Evolutionary conservation across 2,888 invertebrate genomes (phyloP).

Genomic region (Notodonta dromedarius): DNA sequence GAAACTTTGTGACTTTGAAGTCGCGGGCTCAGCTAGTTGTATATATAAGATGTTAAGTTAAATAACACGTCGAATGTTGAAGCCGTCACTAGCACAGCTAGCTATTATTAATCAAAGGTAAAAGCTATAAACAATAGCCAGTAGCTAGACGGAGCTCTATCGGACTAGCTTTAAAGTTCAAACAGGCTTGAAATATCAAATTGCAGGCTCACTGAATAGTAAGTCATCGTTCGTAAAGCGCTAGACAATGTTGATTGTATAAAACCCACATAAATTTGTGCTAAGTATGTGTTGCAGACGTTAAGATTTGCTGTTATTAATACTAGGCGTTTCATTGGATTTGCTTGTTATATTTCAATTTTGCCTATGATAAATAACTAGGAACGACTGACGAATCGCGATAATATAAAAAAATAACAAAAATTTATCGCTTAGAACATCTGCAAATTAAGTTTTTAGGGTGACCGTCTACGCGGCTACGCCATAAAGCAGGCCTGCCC

Average conservation of each 20-base stretch:
- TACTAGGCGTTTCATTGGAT: conserved; percentile 15
- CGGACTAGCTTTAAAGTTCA: conserved; percentile 38
- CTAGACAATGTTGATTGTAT: conserved; percentile 53
- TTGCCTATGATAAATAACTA: no score
- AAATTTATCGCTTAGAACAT: no score
- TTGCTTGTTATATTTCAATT: conserved; percentile 10
- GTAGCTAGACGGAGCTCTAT: conserved; percentile 26
- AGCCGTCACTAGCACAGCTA: no score
- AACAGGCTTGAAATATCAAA: conserved; percentile 42
- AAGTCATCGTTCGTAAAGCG: conserved; percentile 34
- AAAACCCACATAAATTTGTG: conserved; percentile 45
- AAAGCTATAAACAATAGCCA: conserved; percentile 9
- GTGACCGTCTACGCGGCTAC: no score
- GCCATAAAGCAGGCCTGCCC: no score
- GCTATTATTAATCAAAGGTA: not conserved
- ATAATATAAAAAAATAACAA: no score
- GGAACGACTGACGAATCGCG: no score
- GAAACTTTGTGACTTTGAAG: no score
- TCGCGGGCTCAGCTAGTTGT: no score
- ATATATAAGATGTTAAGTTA: no score
- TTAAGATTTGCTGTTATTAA: not conserved
- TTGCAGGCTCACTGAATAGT: conserved; percentile 39
- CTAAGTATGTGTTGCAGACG: conserved; percentile 3
- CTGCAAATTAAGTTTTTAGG: no score
- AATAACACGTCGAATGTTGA: no score